Evolutionary conservation across 2,113 vertebrate genomes (phyloP).

Genomic region (Asarcornis scutulata): DNA sequence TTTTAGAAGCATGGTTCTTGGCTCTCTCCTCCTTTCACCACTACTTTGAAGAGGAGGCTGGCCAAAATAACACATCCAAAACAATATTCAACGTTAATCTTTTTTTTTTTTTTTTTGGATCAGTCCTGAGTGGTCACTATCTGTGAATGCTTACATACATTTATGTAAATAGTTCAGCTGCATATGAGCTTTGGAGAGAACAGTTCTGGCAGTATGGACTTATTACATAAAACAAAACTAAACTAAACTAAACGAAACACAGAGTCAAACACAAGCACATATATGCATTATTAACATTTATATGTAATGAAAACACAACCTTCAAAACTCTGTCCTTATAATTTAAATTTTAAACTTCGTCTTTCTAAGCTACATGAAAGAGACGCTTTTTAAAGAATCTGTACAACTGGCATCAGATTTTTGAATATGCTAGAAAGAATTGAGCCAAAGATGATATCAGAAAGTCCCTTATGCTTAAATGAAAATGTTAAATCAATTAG

Average conservation of each 20-base stretch:
- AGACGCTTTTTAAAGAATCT: background rate
- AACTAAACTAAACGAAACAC: background rate
- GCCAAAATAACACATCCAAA: background rate
- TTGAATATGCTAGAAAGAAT: slow-evolving; percentile 38
- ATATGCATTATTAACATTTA: background rate
- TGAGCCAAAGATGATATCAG: slow-evolving; percentile 65
- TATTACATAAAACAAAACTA: background rate
- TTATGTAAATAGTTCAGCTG: background rate
- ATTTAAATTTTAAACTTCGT: background rate
- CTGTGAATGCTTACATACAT: background rate
- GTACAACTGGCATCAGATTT: slow-evolving; percentile 43
- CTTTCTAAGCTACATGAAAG: background rate
- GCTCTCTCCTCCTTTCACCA: background rate
- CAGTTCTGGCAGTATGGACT: background rate
- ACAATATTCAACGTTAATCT: background rate
- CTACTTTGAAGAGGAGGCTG: background rate
- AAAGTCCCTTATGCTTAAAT: slow-evolving; percentile 54
- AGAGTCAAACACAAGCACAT: background rate
- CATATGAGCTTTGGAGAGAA: background rate
- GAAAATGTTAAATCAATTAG: slow-evolving; percentile 73
- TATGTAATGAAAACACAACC: background rate
- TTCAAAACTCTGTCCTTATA: background rate
- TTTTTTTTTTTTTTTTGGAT: background rate
- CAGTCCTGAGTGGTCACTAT: background rate
- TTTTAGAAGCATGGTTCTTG: background rate